These are phyloP conservation scores for Odontothrips loti DNA, from an alignment of 2,888 invertebrate species.

Conservation along the genomic window DNA sequence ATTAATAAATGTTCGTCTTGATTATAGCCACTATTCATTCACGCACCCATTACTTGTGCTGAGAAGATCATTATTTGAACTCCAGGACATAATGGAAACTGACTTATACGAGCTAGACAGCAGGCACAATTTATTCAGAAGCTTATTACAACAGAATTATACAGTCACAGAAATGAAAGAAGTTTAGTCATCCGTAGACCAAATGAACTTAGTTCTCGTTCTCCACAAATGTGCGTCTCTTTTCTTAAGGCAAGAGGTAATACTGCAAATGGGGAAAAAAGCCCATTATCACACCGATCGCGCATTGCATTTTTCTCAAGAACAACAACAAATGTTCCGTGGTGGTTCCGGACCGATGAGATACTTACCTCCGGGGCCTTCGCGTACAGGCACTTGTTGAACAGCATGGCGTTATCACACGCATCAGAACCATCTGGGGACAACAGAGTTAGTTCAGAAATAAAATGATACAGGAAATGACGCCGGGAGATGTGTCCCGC, in stretches of 20 bases:
- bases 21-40: background rate
- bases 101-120: background rate
- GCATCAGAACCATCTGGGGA: background rate
- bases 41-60: too few relatives aligned
- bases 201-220: too few relatives aligned
- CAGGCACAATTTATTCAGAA: too few relatives aligned
- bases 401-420: background rate
- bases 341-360: background rate
- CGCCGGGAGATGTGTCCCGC: too few relatives aligned
- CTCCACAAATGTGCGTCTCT: background rate
- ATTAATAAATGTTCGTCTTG: constrained; percentile 13
- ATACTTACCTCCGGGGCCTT: background rate
- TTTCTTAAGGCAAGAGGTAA: background rate
- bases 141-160: background rate
- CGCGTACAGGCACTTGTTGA: constrained; percentile 14
- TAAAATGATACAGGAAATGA: too few relatives aligned
- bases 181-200: too few relatives aligned
- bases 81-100: background rate
- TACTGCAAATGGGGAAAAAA: background rate
- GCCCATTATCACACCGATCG: too few relatives aligned
- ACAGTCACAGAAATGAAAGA: too few relatives aligned
- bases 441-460: background rate
- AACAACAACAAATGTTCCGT: too few relatives aligned
- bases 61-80: too few relatives aligned
- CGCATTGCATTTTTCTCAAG: too few relatives aligned